Percentiles rank a stretch among this genome's conserved stretches.
Evolutionary conservation across 2,888 invertebrate species (phyloP).

Genomic region (Anaspis maculata): DNA sequence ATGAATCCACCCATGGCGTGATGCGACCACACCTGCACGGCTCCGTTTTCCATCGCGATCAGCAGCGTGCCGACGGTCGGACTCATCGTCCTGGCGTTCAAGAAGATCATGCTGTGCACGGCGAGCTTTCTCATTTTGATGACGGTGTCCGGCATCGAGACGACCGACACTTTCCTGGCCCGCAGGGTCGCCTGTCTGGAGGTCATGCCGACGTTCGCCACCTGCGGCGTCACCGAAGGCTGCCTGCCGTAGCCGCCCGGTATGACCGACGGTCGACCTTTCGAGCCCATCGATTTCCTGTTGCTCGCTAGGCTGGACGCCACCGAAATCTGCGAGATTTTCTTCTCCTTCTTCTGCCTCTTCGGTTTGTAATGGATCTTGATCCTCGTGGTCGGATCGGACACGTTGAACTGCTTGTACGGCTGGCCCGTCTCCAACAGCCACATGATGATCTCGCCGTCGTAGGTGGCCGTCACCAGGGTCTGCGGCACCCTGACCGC

Average conservation of each 20-base stretch:
- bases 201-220: not conserved
- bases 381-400: constrained; percentile 49
- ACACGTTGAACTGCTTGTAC: constrained; percentile 46
- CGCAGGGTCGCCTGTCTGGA: constrained; percentile 7
- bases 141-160: constrained; percentile 38
- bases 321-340: not conserved
- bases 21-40: constrained; percentile 74
- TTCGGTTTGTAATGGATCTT: constrained; percentile 48
- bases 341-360: constrained; percentile 15
- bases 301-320: not conserved
- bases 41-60: constrained; percentile 66
- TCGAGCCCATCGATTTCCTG: not conserved
- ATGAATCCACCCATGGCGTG: constrained; percentile 65
- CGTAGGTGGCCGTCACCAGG: constrained; percentile 67
- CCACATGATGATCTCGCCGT: constrained; percentile 76
- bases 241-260: not conserved
- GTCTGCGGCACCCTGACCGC: constrained; percentile 58
- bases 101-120: constrained; percentile 59
- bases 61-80: constrained; percentile 55
- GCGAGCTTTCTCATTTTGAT: constrained; percentile 48
- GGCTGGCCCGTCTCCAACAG: constrained; percentile 73
- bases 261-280: not conserved
- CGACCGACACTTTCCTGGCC: constrained; percentile 39
- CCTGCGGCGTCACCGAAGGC: constrained; percentile 1
- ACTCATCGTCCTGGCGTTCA: constrained; percentile 51